These are phyloP conservation scores for Gallinago undulata DNA, from an alignment of 2,113 vertebrate genomes.

Conservation along the genomic window DNA sequence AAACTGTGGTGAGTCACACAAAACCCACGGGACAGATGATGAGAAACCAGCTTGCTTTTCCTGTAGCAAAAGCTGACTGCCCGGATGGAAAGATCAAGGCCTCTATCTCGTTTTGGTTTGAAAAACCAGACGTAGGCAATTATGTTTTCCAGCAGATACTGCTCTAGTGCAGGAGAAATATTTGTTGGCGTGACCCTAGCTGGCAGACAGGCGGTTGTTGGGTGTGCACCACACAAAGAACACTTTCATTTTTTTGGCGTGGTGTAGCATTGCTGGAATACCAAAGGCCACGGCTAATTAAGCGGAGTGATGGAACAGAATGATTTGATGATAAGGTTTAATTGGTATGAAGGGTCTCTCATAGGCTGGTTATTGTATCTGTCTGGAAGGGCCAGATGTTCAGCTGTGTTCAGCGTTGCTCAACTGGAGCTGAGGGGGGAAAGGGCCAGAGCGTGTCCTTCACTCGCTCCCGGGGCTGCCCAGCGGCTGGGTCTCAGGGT, in stretches of 20 bases:
- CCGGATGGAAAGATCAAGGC: background rate
- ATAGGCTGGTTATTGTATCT: conserved; percentile 34
- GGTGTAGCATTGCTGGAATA: conserved; percentile 63
- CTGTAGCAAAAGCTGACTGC: background rate
- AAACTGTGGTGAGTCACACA: conserved; percentile 15
- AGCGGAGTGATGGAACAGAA: conserved; percentile 56
- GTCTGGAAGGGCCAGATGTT: background rate
- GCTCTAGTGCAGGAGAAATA: background rate
- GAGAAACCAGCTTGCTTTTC: conserved; percentile 15
- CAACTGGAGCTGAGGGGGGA: background rate
- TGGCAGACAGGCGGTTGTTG: conserved; percentile 34
- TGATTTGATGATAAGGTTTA: conserved; percentile 51
- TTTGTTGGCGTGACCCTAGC: conserved; percentile 1
- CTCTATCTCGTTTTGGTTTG: background rate
- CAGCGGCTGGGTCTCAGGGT: background rate
- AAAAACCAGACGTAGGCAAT: conserved; percentile 32
- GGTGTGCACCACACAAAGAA: conserved; percentile 58
- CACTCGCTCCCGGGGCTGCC: background rate
- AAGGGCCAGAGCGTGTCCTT: background rate
- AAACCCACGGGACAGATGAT: background rate
- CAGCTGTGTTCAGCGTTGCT: background rate
- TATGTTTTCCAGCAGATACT: background rate
- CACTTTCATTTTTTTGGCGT: conserved; percentile 54
- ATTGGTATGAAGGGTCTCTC: conserved; percentile 24
- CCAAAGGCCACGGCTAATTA: conserved; percentile 53